phyloP scores from a whole-genome alignment of 2,888 invertebrate species.

The Penaeus monodon region DNA sequence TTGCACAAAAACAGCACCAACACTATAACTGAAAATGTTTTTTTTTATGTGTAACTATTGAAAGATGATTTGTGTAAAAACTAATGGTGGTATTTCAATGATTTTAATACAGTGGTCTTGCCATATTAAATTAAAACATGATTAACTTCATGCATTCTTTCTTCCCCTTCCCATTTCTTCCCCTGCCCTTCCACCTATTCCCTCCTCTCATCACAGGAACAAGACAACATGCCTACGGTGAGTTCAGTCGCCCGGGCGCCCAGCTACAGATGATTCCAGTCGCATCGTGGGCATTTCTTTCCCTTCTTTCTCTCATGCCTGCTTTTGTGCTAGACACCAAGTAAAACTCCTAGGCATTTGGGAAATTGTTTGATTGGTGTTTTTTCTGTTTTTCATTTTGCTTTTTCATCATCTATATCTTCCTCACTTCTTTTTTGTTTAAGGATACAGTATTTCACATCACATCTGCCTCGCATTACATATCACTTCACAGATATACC shows the following conservation, averaged over 20 bases:
- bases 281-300: conserved; percentile 24
- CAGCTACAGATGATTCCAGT: conserved; percentile 9
- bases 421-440: background rate
- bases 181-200: conserved; percentile 5
- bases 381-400: background rate
- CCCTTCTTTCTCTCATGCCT: conserved; percentile 16
- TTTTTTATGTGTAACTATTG: too few species aligned
- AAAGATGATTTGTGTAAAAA: too few species aligned
- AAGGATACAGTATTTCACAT: background rate
- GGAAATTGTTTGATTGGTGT: background rate
- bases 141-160: conserved; percentile 26
- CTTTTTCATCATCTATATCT: background rate
- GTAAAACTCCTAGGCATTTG: background rate
- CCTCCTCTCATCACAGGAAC: conserved; percentile 41
- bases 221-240: conserved; percentile 50
- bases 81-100: too few species aligned
- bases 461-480: too few species aligned
- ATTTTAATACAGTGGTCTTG: too few species aligned
- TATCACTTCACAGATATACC: too few species aligned
- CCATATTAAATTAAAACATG: background rate
- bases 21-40: too few species aligned
- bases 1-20: too few species aligned
- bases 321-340: conserved; percentile 17
- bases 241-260: conserved; percentile 14
- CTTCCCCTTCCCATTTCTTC: conserved; percentile 12